phyloP scores from a whole-genome alignment of 1,140 invertebrate species.

The Psix sp. region DNA sequence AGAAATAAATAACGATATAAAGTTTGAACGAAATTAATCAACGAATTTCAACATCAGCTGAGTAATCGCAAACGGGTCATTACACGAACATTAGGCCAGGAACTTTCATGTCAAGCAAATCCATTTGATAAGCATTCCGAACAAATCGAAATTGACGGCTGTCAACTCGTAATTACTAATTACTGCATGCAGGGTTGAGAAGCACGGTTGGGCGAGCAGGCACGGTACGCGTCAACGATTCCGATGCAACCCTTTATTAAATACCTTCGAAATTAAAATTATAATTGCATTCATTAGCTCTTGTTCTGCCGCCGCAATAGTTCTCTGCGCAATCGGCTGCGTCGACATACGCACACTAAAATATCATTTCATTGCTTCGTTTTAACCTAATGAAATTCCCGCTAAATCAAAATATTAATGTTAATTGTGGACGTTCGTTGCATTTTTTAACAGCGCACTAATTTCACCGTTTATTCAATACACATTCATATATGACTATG shows the following conservation, averaged over 20 bases:
- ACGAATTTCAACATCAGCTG: constrained; percentile 27
- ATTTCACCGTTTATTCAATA: too few species aligned
- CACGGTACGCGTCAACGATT: constrained; percentile 57
- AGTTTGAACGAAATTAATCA: constrained; percentile 51
- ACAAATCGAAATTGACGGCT: constrained; percentile 64
- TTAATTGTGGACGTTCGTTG: constrained; percentile 35
- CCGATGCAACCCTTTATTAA: constrained; percentile 75
- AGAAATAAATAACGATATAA: too few species aligned
- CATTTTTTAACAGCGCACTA: too few species aligned
- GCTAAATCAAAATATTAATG: constrained; percentile 47
- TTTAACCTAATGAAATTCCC: constrained; percentile 56
- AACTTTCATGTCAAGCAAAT: constrained; percentile 40
- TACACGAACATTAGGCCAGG: constrained; percentile 30
- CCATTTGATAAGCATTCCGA: constrained; percentile 58
- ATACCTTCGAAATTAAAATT: constrained; percentile 78
- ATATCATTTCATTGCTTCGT: constrained; percentile 45
- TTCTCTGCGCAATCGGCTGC: constrained; percentile 45
- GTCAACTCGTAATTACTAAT: constrained; percentile 76
- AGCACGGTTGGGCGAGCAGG: constrained; percentile 58
- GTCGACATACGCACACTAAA: constrained; percentile 11
- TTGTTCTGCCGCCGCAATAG: constrained; percentile 58
- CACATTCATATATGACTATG: too few species aligned
- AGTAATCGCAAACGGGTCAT: constrained; percentile 50
- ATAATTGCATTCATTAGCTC: constrained; percentile 76
- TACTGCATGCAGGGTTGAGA: constrained; percentile 67